Evolutionary conservation across 2,797 vertebrate species (phyloP).

Genomic region (Chelmon rostratus): DNA sequence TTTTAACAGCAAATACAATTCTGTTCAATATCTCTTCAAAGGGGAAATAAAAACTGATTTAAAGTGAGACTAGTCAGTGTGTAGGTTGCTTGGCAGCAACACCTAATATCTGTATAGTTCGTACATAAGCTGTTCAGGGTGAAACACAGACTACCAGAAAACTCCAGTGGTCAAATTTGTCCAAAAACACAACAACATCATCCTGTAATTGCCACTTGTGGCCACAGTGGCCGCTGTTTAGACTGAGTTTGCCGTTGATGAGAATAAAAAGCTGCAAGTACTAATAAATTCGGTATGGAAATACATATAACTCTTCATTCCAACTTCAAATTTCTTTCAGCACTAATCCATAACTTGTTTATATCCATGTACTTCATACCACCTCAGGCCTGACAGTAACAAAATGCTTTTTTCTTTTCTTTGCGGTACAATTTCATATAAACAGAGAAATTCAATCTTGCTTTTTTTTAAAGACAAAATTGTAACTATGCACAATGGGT

Average conservation of each 20-base stretch:
- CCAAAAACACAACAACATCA: background rate
- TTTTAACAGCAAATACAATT: background rate
- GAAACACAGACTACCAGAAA: background rate
- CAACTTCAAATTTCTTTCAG: background rate
- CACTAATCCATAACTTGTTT: background rate
- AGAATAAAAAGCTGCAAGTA: background rate
- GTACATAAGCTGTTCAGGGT: background rate
- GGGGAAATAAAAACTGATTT: background rate
- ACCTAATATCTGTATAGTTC: background rate
- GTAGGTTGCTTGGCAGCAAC: background rate
- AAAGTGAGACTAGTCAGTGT: background rate
- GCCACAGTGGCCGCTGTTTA: too few species aligned
- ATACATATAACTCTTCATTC: background rate
- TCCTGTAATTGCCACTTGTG: too few species aligned
- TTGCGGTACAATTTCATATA: background rate
- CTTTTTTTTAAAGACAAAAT: background rate
- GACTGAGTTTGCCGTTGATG: too few species aligned
- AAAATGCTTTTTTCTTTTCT: background rate
- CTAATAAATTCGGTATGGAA: background rate
- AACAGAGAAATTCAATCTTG: background rate
- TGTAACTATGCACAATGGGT: slow-evolving; percentile 55
- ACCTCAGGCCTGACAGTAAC: background rate
- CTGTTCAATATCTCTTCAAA: background rate
- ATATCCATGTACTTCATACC: background rate
- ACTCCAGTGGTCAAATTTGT: background rate